phyloP scores from a whole-genome alignment of 2,888 invertebrate species.

The Habrosyne pyritoides region DNA sequence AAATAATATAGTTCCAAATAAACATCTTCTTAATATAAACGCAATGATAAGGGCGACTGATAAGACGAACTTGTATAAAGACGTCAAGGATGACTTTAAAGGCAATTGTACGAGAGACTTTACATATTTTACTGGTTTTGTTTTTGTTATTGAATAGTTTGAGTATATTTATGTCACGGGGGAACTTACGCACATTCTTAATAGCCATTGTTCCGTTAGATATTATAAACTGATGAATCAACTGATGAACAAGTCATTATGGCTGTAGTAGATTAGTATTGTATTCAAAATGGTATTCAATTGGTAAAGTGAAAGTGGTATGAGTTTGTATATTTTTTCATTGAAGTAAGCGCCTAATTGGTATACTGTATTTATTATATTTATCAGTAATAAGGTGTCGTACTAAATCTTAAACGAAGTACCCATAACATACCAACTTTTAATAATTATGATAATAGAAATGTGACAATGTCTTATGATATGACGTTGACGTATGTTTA shows the following conservation, averaged over 20 bases:
- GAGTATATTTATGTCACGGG: slow-evolving; percentile 35
- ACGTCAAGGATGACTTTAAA: slow-evolving; percentile 21
- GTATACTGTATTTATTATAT: not conserved
- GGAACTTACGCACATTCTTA: slow-evolving; percentile 40
- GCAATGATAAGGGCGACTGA: not conserved
- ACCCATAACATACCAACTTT: not conserved
- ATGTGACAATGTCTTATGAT: slow-evolving; percentile 32
- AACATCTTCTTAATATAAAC: not conserved
- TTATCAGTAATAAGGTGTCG: too few relatives aligned
- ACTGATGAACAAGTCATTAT: slow-evolving; percentile 35
- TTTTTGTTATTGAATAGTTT: slow-evolving; percentile 51
- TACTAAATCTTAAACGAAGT: not conserved
- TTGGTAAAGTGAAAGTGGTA: not conserved
- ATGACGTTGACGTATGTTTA: slow-evolving; percentile 34
- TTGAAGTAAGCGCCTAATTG: not conserved
- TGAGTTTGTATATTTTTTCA: not conserved
- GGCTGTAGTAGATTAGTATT: slow-evolving; percentile 11
- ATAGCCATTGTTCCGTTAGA: slow-evolving; percentile 46
- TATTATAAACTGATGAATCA: slow-evolving; percentile 41
- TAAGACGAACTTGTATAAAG: not conserved
- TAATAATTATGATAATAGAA: slow-evolving; percentile 29
- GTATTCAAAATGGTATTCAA: slow-evolving; percentile 5
- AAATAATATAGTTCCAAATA: not conserved
- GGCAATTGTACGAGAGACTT: slow-evolving; percentile 22
- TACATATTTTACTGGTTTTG: slow-evolving; percentile 36